These are phyloP conservation scores for Tetragonula carbonaria DNA, from an alignment of 2,888 invertebrate species.

Conservation along the genomic window DNA sequence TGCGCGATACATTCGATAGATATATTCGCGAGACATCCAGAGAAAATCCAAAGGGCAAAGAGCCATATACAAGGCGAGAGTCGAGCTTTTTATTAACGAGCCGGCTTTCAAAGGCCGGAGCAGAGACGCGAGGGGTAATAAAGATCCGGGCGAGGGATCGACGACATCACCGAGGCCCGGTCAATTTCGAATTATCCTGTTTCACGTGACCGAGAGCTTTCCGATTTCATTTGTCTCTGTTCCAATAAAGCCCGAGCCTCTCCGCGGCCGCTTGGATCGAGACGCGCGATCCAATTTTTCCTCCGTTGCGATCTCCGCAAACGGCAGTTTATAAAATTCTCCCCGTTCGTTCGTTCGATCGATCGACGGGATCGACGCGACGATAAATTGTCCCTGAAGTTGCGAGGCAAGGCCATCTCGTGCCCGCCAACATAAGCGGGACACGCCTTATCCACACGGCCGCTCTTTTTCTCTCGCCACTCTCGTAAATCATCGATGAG, in stretches of 20 bases:
- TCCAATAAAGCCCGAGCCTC: conserved; percentile 47
- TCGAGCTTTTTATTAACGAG: conserved; percentile 24
- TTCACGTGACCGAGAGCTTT: conserved; percentile 39
- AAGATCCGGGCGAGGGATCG: background rate
- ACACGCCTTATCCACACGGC: background rate
- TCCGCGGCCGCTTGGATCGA: background rate
- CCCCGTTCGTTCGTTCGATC: conserved; percentile 24
- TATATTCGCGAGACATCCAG: background rate
- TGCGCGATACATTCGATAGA: too few species aligned
- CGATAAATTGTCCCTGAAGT: conserved; percentile 61
- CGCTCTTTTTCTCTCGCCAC: conserved; percentile 19
- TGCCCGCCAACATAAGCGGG: background rate
- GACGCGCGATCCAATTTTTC: conserved; percentile 42
- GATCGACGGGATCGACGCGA: conserved; percentile 48
- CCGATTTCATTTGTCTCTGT: conserved; percentile 59
- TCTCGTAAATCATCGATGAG: conserved; percentile 73
- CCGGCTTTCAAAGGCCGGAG: background rate
- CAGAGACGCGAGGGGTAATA: background rate
- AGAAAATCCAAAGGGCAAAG: background rate
- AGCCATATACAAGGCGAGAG: background rate
- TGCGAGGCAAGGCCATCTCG: background rate
- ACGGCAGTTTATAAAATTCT: conserved; percentile 60
- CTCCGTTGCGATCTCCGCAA: conserved; percentile 20
- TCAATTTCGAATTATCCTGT: conserved; percentile 62
- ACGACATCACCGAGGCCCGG: background rate